phyloP scores from a whole-genome alignment of 2,888 invertebrate genomes.

The Agrenia bidenticulata region DNA sequence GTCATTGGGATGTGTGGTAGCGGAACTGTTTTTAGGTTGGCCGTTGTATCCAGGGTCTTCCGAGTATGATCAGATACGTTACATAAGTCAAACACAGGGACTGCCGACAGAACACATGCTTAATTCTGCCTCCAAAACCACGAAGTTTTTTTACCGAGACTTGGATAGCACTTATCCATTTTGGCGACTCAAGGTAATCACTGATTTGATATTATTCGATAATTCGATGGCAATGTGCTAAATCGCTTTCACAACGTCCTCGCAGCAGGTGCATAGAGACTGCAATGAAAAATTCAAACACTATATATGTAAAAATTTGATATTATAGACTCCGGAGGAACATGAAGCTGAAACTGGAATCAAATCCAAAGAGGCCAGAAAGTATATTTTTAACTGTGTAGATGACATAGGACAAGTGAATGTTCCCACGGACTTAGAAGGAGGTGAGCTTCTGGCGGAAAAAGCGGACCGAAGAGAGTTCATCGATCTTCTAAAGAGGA shows the following conservation, averaged over 20 bases:
- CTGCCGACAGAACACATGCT: conserved; percentile 98
- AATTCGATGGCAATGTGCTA: no score
- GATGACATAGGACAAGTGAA: conserved; percentile 98
- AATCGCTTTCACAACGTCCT: no score
- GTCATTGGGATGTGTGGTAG: conserved; percentile 99
- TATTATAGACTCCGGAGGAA: conserved; percentile 88
- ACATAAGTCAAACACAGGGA: conserved; percentile 96
- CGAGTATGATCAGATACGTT: conserved; percentile 97
- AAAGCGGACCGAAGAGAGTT: conserved; percentile 96
- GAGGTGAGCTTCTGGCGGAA: conserved; percentile 92
- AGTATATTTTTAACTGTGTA: conserved; percentile 98
- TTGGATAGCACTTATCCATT: conserved; percentile 75
- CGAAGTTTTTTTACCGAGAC: conserved; percentile 96
- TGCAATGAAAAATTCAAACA: no score
- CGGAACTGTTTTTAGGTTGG: conserved; percentile 98
- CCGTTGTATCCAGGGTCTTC: conserved; percentile 98
- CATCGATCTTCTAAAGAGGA: conserved; percentile 93
- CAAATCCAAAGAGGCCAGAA: conserved; percentile 98
- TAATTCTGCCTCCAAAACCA: conserved; percentile 93
- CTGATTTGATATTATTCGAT: not conserved
- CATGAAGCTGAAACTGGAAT: conserved; percentile 96
- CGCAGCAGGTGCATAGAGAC: no score
- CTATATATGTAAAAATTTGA: not conserved
- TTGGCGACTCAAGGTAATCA: conserved; percentile 64
- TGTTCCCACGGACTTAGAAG: conserved; percentile 95